Evolutionary conservation across 2,113 vertebrate genomes (phyloP), one percentile per base, ranked within the genome.

Genomic region (Burhinus oedicnemus): DNA sequence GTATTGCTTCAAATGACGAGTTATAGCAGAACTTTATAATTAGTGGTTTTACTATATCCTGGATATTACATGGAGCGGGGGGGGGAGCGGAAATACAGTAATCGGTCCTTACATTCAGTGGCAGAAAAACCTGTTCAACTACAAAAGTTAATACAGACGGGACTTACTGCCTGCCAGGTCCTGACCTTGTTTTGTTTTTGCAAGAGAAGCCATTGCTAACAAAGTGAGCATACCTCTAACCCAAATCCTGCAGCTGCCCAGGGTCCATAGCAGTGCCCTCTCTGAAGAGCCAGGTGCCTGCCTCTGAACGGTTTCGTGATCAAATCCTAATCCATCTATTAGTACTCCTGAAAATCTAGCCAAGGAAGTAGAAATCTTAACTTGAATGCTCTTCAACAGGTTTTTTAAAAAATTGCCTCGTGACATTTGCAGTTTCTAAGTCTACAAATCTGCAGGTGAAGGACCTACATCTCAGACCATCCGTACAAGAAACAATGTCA

Each of bases 111-210:
- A 71, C 20, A 44, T 47, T 74, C 83, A 78, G 32, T 20, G 29
- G 78, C 90, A 92, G 89, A 95, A 95, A 97, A 97, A 95, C 94
- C 86, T 92, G 89, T 90, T 92, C 80, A 92, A 45, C 90, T 83
- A 80, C 95, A 87, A 94, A 94, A 87, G 92, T 95, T 94, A 94
- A 94, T 96, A 61, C 34, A 86, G 87, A 65, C 78, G 68, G 69
- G 66, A 83, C 21, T 84, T 61, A 66, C 1, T 92, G 81, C 47
- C 83, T 84, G 61, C 83, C 83, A 87, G 69, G 40, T 82, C 72
- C 89, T 82, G 89, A 93, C 57, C 80, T 87, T 78, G 94, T 25
- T 95, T 83, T 42, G 26, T 11, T 94, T 78, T 52, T 36, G 47
- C 74, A 89, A 64, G 61, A 75, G 49, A 89, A 90, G 83, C 4